Evolutionary conservation across 2,888 invertebrate species (phyloP).

Genomic region (Agrochola lychnidis): DNA sequence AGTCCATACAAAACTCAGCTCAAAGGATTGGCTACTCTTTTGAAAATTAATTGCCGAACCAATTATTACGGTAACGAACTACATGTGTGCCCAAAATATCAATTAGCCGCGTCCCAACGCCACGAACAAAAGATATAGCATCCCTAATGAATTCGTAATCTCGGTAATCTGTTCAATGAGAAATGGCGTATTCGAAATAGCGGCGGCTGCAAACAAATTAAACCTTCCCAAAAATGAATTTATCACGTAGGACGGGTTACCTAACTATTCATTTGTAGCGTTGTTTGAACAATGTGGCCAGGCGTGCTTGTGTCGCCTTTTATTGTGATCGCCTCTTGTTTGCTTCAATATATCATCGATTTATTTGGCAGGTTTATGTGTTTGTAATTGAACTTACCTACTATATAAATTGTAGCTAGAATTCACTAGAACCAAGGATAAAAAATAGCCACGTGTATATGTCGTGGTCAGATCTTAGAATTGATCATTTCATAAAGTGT

Average conservation of each 20-base stretch:
- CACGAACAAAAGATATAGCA: constrained; percentile 84
- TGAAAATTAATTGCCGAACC: constrained; percentile 63
- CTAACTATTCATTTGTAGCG: constrained; percentile 81
- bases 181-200: constrained; percentile 87
- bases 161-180: constrained; percentile 90
- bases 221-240: constrained; percentile 90
- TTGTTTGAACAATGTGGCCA: constrained; percentile 66
- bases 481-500: too few species aligned
- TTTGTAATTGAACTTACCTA: constrained; percentile 29
- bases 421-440: neutral
- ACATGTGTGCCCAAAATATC: constrained; percentile 86
- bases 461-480: too few species aligned
- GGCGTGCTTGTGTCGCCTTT: constrained; percentile 59
- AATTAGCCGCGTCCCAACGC: constrained; percentile 82
- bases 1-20: constrained; percentile 1
- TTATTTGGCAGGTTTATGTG: constrained; percentile 56
- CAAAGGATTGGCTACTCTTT: constrained; percentile 44
- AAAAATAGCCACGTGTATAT: neutral
- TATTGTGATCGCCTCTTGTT: constrained; percentile 62
- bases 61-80: constrained; percentile 73
- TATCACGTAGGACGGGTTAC: constrained; percentile 81
- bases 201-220: constrained; percentile 87
- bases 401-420: neutral
- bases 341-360: constrained; percentile 56
- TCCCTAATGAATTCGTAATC: constrained; percentile 90